Percentiles rank a stretch among this genome's conserved stretches.
These are phyloP conservation scores for Zaprionus lachaisei DNA, from an alignment of 1,140 invertebrate genomes.

Conservation along the genomic window DNA sequence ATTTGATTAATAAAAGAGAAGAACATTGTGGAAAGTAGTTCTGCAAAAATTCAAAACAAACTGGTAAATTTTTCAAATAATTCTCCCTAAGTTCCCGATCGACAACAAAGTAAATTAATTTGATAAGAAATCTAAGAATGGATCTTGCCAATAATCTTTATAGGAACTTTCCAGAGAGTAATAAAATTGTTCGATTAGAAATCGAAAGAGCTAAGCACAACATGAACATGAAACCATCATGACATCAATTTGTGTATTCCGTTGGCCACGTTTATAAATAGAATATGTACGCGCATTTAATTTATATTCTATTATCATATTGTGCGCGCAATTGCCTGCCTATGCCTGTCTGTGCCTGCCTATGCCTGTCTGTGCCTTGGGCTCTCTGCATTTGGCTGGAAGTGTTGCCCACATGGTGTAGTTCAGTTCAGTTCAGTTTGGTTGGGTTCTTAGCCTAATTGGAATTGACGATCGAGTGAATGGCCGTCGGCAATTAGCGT, in stretches of 20 bases:
- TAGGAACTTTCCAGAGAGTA: too few relatives aligned
- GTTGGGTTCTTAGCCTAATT: slow-evolving; percentile 47
- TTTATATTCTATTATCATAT: slow-evolving; percentile 47
- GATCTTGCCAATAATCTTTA: too few relatives aligned
- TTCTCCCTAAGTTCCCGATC: too few relatives aligned
- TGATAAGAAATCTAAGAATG: too few relatives aligned
- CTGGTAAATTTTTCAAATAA: too few relatives aligned
- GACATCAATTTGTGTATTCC: slow-evolving; percentile 12
- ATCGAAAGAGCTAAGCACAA: neutral
- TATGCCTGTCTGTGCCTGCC: neutral
- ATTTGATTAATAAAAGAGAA: too few relatives aligned
- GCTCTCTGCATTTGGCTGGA: neutral
- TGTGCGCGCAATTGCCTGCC: slow-evolving; percentile 30
- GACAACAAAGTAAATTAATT: fast-evolving
- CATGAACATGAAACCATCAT: neutral
- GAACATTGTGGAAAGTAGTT: too few relatives aligned
- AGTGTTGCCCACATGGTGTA: slow-evolving; percentile 33
- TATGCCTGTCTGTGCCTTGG: neutral
- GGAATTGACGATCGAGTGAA: slow-evolving; percentile 44
- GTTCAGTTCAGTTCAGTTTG: neutral
- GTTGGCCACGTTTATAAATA: slow-evolving; percentile 31
- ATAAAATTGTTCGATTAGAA: neutral
- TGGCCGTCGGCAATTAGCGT: slow-evolving; percentile 46
- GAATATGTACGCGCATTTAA: slow-evolving; percentile 38
- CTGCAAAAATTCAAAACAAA: too few relatives aligned